A percentile compares a stretch with the other conserved stretches of the same genome.
Evolutionary conservation across 2,113 vertebrate species (phyloP).

Genomic region (Takifugu bimaculatus): DNA sequence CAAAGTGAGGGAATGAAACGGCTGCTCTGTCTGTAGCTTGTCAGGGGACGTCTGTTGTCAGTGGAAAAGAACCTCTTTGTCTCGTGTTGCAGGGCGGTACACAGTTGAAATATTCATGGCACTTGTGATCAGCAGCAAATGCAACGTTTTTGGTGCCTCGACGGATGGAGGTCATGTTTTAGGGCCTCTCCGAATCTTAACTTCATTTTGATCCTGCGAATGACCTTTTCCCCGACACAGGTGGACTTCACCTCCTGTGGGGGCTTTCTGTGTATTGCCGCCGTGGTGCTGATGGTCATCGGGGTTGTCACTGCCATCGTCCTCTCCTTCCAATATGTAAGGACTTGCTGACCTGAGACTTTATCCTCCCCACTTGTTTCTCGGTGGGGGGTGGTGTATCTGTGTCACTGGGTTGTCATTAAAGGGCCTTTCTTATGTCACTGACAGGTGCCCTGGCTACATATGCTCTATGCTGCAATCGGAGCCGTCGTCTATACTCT

Average conservation of each 20-base stretch:
- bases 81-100: conserved; percentile 67
- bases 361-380: conserved; percentile 16
- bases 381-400: conserved; percentile 6
- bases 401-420: conserved; percentile 30
- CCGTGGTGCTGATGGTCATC: conserved; percentile 82
- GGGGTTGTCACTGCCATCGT: conserved; percentile 85
- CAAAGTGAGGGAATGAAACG: conserved; percentile 77
- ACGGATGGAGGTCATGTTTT: conserved; percentile 32
- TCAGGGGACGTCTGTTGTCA: conserved; percentile 58
- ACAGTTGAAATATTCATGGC: conserved; percentile 73
- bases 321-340: conserved; percentile 90
- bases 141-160: conserved; percentile 46
- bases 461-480: conserved; percentile 90
- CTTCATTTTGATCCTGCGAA: conserved; percentile 46
- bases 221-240: conserved; percentile 66
- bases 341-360: conserved; percentile 41
- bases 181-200: not conserved
- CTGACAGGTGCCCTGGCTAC: conserved; percentile 86
- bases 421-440: conserved; percentile 37
- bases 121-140: conserved; percentile 49
- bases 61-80: conserved; percentile 71
- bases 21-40: conserved; percentile 35
- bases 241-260: conserved; percentile 95
- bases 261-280: conserved; percentile 85
- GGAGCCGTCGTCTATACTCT: conserved; percentile 88